Evolutionary conservation across 1,140 invertebrate species (phyloP), one percentile per base, ranked within the genome.

Genomic region (Drosophila serrata): DNA sequence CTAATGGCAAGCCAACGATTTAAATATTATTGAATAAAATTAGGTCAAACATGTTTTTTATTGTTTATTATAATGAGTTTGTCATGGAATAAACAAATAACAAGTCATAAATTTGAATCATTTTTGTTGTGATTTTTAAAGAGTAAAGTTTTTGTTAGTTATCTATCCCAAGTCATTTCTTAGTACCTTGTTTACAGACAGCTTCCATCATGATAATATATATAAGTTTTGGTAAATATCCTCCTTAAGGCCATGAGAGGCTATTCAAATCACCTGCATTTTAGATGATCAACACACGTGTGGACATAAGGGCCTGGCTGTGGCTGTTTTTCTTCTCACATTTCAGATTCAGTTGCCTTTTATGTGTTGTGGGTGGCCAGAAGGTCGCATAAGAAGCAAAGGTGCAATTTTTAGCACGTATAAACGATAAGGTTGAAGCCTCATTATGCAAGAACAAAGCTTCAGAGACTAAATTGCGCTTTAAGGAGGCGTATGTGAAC

Each of bases 361-460:
- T 15, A 48, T 40, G 37, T 49, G 17, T 48, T 19, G n/a, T 40
- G 19, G 4, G 13, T 27, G 6, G 24, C 24, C 33, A 33, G 46
- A 63, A 84, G 68, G 75, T 86, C 31, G 45, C 64, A 24, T 5
- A 8, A 6, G 8, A 17, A 27, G 40, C 31, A 53, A 31, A 17
- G 15, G 45, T 35, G 46, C 62, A 35, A 53, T 70, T 51, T 70
- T 35, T 58, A 17, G 22, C 51, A 48, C 65, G 60, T 33, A 19
- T 37, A 35, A 19, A 31, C 39, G 49, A 56, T 48, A 69, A 19
- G 63, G 33, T 12, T 19, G 31, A 7, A 57, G 37, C 76, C 59
- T 65, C 76, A 73, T 79, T 79, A 73, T 79, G 49, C 48, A 29
- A 60, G 46, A 64, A 79, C 75, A 78, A 79, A 79, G 55, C 45